These are phyloP conservation scores for Julus scanicus DNA, from an alignment of 2,888 invertebrate genomes.

Conservation along the genomic window DNA sequence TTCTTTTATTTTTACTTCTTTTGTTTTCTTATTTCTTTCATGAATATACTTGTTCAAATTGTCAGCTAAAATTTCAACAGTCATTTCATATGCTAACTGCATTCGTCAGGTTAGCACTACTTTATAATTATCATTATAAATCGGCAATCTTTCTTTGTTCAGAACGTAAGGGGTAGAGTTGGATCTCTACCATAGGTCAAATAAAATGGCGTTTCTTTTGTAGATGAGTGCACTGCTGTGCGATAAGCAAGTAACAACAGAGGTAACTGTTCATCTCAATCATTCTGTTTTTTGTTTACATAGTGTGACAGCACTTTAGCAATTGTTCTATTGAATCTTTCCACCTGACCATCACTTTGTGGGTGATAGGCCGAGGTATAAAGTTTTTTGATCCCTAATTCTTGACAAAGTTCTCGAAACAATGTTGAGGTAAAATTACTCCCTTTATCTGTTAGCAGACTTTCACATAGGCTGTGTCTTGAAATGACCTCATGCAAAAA, in stretches of 20 bases:
- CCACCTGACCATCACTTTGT: constrained; percentile 19
- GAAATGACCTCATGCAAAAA: background rate
- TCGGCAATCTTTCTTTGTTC: background rate
- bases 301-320: background rate
- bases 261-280: constrained; percentile 45
- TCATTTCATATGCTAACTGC: constrained; percentile 11
- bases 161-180: background rate
- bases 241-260: background rate
- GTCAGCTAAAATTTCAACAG: background rate
- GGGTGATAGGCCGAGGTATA: constrained; percentile 44
- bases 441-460: background rate
- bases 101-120: background rate
- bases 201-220: background rate
- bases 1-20: too few species aligned
- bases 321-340: constrained; percentile 47
- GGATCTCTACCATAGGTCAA: background rate
- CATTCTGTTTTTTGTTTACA: background rate
- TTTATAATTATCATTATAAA: background rate
- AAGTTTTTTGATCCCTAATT: background rate
- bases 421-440: background rate
- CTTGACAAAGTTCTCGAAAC: background rate
- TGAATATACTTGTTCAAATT: background rate
- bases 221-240: background rate
- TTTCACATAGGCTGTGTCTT: constrained; percentile 8
- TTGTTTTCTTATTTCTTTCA: too few species aligned